Evolutionary conservation across 2,113 vertebrate genomes (phyloP).

Genomic region (Marcusenius ussheri): DNA sequence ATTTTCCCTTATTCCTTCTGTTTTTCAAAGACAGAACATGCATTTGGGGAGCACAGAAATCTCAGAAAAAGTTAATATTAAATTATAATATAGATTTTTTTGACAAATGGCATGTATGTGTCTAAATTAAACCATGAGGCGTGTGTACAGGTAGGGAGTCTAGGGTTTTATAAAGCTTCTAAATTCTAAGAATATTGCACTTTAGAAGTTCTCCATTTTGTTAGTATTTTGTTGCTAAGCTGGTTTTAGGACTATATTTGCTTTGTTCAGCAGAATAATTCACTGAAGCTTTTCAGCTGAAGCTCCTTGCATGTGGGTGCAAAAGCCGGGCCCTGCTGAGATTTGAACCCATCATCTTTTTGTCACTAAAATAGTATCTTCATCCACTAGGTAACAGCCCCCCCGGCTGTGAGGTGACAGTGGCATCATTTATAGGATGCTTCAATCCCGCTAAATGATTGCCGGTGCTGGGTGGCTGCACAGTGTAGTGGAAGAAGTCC

Average conservation of each 20-base stretch:
- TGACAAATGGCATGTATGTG: neutral
- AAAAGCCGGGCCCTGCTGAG: neutral
- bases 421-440: neutral
- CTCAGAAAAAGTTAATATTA: neutral
- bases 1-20: neutral
- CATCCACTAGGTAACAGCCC: neutral
- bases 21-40: neutral
- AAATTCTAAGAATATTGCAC: neutral
- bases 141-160: neutral
- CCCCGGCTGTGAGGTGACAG: neutral
- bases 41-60: neutral
- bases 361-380: neutral
- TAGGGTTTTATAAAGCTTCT: neutral
- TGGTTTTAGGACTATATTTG: neutral
- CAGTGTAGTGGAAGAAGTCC: neutral
- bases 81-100: neutral
- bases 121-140: neutral
- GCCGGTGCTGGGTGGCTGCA: neutral
- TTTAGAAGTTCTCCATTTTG: neutral
- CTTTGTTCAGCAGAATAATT: neutral
- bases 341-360: neutral
- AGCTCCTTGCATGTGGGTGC: neutral
- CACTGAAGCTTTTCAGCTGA: neutral
- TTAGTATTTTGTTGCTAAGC: neutral
- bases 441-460: neutral